Percentiles rank a stretch among this genome's conserved stretches.
phyloP scores from a whole-genome alignment of 1,140 invertebrate species.

The Procambarus virginalis region DNA sequence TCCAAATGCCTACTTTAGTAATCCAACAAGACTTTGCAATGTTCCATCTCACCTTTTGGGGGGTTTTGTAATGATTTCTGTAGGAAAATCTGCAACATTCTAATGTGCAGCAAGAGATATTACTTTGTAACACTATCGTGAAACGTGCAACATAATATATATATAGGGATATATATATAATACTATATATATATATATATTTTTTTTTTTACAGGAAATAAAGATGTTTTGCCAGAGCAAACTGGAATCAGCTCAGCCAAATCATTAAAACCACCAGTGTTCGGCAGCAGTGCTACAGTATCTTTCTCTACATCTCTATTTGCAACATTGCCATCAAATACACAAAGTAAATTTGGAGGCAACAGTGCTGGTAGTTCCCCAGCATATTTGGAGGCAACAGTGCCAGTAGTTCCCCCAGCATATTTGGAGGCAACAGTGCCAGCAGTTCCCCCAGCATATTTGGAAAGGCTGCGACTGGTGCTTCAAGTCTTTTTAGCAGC shows the following conservation, averaged over 20 bases:
- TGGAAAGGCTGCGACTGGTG: background rate
- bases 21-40: no score
- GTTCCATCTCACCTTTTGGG: no score
- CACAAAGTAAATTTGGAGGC: slow-evolving; percentile 18
- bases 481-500: slow-evolving; percentile 14
- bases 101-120: no score
- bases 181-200: no score
- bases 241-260: background rate
- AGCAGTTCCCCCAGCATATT: slow-evolving; percentile 3
- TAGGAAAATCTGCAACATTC: no score
- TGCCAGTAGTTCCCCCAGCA: background rate
- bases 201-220: background rate
- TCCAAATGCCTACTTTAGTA: no score
- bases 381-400: slow-evolving; percentile 5
- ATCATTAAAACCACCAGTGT: slow-evolving; percentile 9
- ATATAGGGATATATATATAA: no score
- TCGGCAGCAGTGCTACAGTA: slow-evolving; percentile 72
- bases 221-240: background rate
- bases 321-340: slow-evolving; percentile 6
- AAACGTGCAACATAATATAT: no score
- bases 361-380: background rate
- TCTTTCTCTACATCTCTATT: slow-evolving; percentile 7
- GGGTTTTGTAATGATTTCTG: no score
- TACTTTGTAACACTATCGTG: no score
- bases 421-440: background rate